Percentiles rank a stretch among this genome's conserved stretches.
Conservation (phyloP, 2,797 vertebrate genomes). For the Sciurus carolinensis region DNA sequence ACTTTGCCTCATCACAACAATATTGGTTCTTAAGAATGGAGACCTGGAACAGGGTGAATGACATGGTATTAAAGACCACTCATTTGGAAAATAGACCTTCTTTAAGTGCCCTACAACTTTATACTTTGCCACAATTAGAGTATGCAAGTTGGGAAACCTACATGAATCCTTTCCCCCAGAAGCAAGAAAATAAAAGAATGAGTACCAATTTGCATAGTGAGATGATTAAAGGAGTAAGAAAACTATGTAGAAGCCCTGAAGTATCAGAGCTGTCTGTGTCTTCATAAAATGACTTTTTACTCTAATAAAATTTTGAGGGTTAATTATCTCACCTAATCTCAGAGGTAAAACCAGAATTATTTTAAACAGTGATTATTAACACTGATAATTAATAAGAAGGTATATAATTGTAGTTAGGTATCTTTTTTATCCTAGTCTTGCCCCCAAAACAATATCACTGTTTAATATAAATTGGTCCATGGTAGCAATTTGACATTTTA, state of each 20-base stretch:
- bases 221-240: slow-evolving; percentile 54
- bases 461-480: slow-evolving; percentile 6
- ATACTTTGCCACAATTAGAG: not conserved
- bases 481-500: slow-evolving; percentile 31
- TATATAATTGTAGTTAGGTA: not conserved
- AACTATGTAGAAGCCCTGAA: not conserved
- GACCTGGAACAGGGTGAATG: not conserved
- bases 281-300: slow-evolving; percentile 28
- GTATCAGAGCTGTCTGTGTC: not conserved
- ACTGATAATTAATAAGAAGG: slow-evolving; percentile 24
- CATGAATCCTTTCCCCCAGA: not conserved
- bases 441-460: not conserved
- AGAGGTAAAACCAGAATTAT: slow-evolving; percentile 60
- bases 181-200: not conserved
- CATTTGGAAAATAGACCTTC: not conserved
- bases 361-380: slow-evolving; percentile 66
- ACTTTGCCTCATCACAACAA: not conserved
- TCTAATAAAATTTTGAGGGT: slow-evolving; percentile 26
- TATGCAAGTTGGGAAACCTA: not conserved
- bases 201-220: not conserved
- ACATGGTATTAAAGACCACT: not conserved
- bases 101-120: not conserved
- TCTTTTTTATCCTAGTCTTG: not conserved
- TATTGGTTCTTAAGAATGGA: not conserved
- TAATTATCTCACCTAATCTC: slow-evolving; percentile 62